Evolutionary conservation across 2,888 invertebrate species (phyloP), one percentile per base, ranked within the genome.

Genomic region (Altica lythri): DNA sequence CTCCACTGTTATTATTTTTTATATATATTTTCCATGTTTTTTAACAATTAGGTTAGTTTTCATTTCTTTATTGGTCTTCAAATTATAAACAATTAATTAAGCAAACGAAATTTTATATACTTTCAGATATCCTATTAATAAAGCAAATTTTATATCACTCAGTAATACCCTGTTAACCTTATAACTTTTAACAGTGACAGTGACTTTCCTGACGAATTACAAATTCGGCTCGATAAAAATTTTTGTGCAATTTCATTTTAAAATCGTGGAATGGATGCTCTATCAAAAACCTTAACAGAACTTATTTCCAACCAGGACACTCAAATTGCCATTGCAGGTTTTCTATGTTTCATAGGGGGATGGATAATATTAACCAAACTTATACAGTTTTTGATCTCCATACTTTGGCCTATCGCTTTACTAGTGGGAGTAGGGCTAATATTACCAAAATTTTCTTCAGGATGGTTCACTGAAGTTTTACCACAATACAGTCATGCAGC

Each of bases 301-400:
- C 29, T 42, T 9, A 27, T 55, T 6, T 45, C 40, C 17, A 53
- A 37, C n/a, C 44, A 49, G 9, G 64, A 67, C 52, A 57, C 57
- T 4, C 67, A 67, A 40, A 52, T 58, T 22, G 53, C 61, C 6
- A 35, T 62, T 32, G 30, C 64, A 16, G 60, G 59, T 2, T 62
- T 62, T 18, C 53, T 67, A 5, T 63, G 59, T 45, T 63, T 64
- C 19, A 48, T 65, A 14, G 64, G 64, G 19, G 60, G 59, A 18
- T 66, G 63, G 64, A 58, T 66, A 29, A 40, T 66, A 8, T 9
- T 66, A 12, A 61, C 61, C n/a, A 63, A 60, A 50, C 19, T 58
- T 9, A 50, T 66, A 14, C 64, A 66, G 47, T 57, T 65, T 22
- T 17, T 66, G n/a, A 61, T 65, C 38, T 60, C 64, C 2, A 50